A percentile compares a stretch with the other conserved stretches of the same genome.
Evolutionary conservation across 2,797 vertebrate species (phyloP).

Genomic region (Leptodactylus fallax): DNA sequence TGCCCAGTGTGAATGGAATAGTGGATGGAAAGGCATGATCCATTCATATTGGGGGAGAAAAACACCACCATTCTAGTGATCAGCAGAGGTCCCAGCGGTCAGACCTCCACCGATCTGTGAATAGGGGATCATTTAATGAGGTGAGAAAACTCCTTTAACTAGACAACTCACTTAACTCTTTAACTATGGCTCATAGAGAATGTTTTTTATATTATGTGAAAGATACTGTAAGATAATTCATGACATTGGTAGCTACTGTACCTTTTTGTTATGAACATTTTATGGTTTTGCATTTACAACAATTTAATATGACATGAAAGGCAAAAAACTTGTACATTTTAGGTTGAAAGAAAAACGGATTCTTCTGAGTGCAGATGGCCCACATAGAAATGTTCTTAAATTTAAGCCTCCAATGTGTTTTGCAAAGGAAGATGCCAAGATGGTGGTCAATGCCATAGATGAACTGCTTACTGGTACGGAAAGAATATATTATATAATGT

Average conservation of each 20-base stretch:
- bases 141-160: background rate
- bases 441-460: slow-evolving; percentile 84
- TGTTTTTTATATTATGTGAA: background rate
- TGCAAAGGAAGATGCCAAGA: slow-evolving; percentile 83
- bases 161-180: background rate
- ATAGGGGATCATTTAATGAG: too few species aligned
- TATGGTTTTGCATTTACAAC: background rate
- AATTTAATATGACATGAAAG: too few species aligned
- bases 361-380: slow-evolving; percentile 93
- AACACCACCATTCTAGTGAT: too few species aligned
- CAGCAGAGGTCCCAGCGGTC: too few species aligned
- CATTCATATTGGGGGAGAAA: too few species aligned
- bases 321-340: slow-evolving; percentile 40
- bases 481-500: too few species aligned
- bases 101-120: too few species aligned
- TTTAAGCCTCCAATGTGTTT: slow-evolving; percentile 98
- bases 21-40: too few species aligned
- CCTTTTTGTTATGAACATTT: background rate
- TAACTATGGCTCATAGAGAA: background rate
- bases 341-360: slow-evolving; percentile 89
- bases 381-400: slow-evolving; percentile 93
- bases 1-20: too few species aligned
- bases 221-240: background rate
- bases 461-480: slow-evolving; percentile 85
- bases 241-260: background rate